Percentiles rank a stretch among this genome's conserved stretches.
Evolutionary conservation across 2,888 invertebrate genomes (phyloP).

Genomic region (Synergus itoensis): DNA sequence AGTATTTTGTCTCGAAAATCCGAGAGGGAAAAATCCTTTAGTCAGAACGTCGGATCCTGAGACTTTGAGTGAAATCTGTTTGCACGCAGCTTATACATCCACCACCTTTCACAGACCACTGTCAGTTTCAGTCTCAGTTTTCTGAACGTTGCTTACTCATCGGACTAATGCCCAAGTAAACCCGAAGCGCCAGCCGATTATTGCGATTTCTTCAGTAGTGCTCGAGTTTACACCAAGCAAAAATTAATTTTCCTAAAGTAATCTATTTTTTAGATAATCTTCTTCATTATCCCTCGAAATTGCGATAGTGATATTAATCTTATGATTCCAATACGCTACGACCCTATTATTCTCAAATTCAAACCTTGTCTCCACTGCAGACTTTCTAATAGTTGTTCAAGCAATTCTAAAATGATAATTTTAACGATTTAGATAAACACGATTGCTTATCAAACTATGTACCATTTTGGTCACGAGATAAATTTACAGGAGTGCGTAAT

Average conservation of each 20-base stretch:
- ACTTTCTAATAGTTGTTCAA: slow-evolving; percentile 14
- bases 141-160: slow-evolving; percentile 63
- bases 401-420: slow-evolving; percentile 37
- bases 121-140: slow-evolving; percentile 56
- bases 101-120: slow-evolving; percentile 63
- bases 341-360: no score
- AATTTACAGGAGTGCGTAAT: slow-evolving; percentile 22
- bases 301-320: neutral
- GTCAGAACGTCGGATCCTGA: slow-evolving; percentile 29
- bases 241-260: slow-evolving; percentile 8
- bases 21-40: neutral
- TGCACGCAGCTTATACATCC: slow-evolving; percentile 66
- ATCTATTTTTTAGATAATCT: slow-evolving; percentile 10
- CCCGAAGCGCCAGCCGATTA: slow-evolving; percentile 54
- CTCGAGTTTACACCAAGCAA: slow-evolving; percentile 15
- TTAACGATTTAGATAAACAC: slow-evolving; percentile 29
- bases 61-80: slow-evolving; percentile 64
- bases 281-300: slow-evolving; percentile 53
- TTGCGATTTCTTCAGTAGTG: slow-evolving; percentile 32
- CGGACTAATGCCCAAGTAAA: slow-evolving; percentile 60
- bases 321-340: no score
- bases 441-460: slow-evolving; percentile 28
- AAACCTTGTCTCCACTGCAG: neutral
- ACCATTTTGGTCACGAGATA: slow-evolving; percentile 35
- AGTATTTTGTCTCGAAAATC: slow-evolving; percentile 8